Evolutionary conservation across 2,113 vertebrate species (phyloP), one percentile per base, ranked within the genome.

Genomic region (Catharus bicknelli): DNA sequence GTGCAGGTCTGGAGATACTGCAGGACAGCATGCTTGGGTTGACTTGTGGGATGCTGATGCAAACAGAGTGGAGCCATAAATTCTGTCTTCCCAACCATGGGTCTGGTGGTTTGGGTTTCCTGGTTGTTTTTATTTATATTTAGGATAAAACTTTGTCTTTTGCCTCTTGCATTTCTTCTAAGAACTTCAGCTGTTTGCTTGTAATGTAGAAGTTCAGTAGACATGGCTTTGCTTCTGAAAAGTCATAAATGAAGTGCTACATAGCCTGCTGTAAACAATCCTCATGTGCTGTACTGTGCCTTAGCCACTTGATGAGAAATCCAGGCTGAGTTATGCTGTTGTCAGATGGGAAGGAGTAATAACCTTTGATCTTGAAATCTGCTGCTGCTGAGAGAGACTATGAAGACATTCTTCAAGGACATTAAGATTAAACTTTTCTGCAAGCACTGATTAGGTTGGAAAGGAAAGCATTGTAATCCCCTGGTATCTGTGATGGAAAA

Each of bases 301-400:
- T 51, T 27, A 18, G 4, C 26, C 9, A 0, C 66, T 70, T 86
- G 63, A 83, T 80, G 72, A 91, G 92, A 80, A 95, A 93, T 77
- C 34, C 88, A 57, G 59, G 40, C 80, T 67, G 57, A 67, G 30
- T 58, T 62, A 22, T 2, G 0, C 38, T 79, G 63, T 20, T 94
- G 72, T 93, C 81, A 73, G 42, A 69, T 66, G 47, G 42, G 81
- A 79, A 87, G 70, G 42, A 90, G n/a, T 62, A 72, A 32, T 90
- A 74, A 73, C 62, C 84, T 92, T 91, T 92, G 78, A 70, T 94
- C 74, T 76, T 64, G 67, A 85, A 79, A 79, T 89, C 54, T 85
- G 55, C 72, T 86, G 34, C 63, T 89, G 25, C 7, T 79, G 68
- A 74, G 67, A 77, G 57, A 86, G 40, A 13, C 58, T 72, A 2